These are phyloP conservation scores for Pelmatolapia mariae DNA, from an alignment of 2,113 vertebrate species.

Conservation along the genomic window DNA sequence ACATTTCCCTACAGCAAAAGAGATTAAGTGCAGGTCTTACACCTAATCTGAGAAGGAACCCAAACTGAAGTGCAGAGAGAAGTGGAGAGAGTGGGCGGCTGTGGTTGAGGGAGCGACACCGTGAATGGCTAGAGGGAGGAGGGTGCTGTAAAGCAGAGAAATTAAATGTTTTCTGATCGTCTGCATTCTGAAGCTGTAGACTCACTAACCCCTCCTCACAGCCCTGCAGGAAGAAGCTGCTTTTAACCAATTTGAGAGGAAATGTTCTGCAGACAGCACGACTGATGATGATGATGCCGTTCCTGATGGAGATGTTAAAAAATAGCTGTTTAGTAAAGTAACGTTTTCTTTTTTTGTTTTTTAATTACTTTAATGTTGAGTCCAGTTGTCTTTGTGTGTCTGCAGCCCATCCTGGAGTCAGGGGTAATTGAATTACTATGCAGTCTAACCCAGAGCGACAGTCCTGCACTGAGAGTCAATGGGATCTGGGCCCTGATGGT, in stretches of 20 bases:
- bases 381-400: neutral
- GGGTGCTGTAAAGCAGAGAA: neutral
- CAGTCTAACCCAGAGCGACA: conserved; percentile 97
- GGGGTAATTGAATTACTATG: conserved; percentile 96
- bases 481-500: conserved; percentile 99
- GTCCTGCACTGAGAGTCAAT: conserved; percentile 92
- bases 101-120: neutral
- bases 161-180: neutral
- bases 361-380: neutral
- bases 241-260: neutral
- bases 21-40: neutral
- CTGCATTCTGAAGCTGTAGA: neutral
- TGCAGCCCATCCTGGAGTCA: conserved; percentile 95
- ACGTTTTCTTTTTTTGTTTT: neutral
- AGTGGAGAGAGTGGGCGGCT: neutral
- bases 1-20: neutral
- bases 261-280: neutral
- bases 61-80: neutral
- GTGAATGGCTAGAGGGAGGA: neutral
- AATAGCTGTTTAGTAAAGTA: neutral
- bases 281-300: neutral
- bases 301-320: neutral
- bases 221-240: neutral
- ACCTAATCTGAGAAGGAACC: neutral
- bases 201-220: neutral